Evolutionary conservation across 2,113 vertebrate genomes (phyloP).

Genomic region (Malaclemys terrapin): DNA sequence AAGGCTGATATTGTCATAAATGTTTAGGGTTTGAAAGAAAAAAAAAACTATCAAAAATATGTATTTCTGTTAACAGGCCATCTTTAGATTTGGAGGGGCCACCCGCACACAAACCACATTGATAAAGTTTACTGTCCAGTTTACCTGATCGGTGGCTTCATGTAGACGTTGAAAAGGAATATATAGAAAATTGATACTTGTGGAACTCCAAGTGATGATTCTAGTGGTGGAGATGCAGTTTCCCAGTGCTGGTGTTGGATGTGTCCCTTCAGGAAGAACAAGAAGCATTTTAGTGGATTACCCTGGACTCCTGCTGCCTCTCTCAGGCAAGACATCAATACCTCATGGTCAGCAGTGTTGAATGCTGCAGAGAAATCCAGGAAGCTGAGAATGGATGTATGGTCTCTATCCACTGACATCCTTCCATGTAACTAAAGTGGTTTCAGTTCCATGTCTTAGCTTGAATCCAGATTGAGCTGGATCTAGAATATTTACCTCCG

Average conservation of each 20-base stretch:
- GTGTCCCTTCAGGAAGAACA: not conserved
- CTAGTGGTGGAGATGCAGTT: not conserved
- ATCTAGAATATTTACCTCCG: not conserved
- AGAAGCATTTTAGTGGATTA: not conserved
- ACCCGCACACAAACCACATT: not conserved
- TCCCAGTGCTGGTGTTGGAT: not conserved
- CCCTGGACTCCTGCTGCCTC: not conserved
- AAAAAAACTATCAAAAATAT: not conserved
- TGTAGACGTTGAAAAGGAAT: not conserved
- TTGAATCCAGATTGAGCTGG: not conserved
- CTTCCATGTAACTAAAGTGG: not conserved
- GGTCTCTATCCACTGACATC: not conserved
- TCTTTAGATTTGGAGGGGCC: not conserved
- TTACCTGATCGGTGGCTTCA: not conserved
- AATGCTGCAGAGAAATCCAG: not conserved
- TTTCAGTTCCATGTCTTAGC: not conserved
- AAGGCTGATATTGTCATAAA: not conserved
- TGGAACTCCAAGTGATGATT: not conserved
- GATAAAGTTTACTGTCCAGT: not conserved
- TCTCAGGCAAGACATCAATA: not conserved
- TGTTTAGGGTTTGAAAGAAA: not conserved
- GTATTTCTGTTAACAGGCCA: not conserved
- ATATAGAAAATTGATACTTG: not conserved
- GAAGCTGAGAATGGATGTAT: not conserved
- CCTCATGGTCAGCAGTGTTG: not conserved